Evolutionary conservation across 2,113 vertebrate species (phyloP), one percentile per base, ranked within the genome.

Genomic region (Ovis aries): DNA sequence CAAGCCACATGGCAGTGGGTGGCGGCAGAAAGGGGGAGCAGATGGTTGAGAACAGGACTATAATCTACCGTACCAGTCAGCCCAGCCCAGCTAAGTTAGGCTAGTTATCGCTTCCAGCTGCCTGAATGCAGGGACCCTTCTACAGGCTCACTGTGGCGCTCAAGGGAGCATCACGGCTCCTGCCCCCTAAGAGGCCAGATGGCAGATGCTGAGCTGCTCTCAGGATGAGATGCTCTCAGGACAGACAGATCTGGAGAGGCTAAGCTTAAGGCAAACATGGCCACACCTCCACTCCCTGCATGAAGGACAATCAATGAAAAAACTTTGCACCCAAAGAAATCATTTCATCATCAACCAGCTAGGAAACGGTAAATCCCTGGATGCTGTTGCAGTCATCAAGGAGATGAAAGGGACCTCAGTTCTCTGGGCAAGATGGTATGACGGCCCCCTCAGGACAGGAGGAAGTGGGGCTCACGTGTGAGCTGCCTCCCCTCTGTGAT

Each of bases 131-230:
- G 59, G 33, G 77, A 23, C 16, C 19, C 29, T 5, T 12, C 21
- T 40, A 2, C 12, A 25, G 50, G n/a, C 33, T 86, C 88, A 31
- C 12, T 43, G 7, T 3, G 7, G 52, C 53, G 21, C 78, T 64
- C 7, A 64, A 0, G 16, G 67, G 12, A n/a, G 17, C 36, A 1
- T 29, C 33, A 29, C 2, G 0, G 0, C 8, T 11, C 43, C 11
- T 3, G 7, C 21, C n/a, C 29, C 13, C 16, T 0, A 16, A 3
- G 77, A 33, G 62, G 88, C 57, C 33, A 7, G 74, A 59, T 8
- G 36, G 88, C 15, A 55, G 27, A 17, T n/a, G 33, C 23, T 80
- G 14, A 45, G 5, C 57, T 29, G 36, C n/a, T 81, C 82, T 59
- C 16, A 80, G 52, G 77, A 95, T 60, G 16, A 50, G 3, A 23